Evolutionary conservation across 1,140 invertebrate genomes (phyloP).

Genomic region (Periplaneta americana): DNA sequence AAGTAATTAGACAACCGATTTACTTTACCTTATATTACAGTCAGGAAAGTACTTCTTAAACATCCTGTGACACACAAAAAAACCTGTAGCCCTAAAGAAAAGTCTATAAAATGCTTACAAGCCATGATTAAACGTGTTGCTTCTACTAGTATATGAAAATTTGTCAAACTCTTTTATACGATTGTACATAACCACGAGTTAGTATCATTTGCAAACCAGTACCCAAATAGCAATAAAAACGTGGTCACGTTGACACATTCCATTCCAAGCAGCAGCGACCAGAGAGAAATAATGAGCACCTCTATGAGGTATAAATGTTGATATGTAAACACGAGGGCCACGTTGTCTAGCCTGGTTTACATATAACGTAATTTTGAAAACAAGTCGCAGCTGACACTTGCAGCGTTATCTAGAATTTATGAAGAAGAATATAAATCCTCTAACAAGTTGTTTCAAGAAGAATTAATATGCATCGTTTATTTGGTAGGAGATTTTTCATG

Average conservation of each 20-base stretch:
- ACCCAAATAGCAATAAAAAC: background rate
- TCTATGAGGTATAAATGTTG: background rate
- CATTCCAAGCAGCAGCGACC: background rate
- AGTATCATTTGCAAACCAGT: background rate
- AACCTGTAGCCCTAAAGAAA: background rate
- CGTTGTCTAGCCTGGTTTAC: background rate
- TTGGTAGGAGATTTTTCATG: too few relatives aligned
- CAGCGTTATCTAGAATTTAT: too few relatives aligned
- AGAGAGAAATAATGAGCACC: background rate
- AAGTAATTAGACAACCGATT: too few relatives aligned
- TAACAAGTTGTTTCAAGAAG: too few relatives aligned
- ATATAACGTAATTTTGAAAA: too few relatives aligned
- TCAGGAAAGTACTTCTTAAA: background rate
- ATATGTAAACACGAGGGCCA: background rate
- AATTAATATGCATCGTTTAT: too few relatives aligned
- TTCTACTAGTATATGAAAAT: background rate
- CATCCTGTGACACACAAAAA: background rate
- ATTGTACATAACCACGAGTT: background rate
- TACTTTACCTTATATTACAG: too few relatives aligned
- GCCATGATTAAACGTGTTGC: background rate
- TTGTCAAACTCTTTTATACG: background rate
- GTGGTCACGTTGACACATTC: background rate
- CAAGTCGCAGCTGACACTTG: too few relatives aligned
- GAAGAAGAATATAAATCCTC: too few relatives aligned
- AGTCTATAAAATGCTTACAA: background rate